A percentile compares a stretch with the other conserved stretches of the same genome.
phyloP scores from a whole-genome alignment of 2,888 invertebrate species.

The Rhaphigaster nebulosa region DNA sequence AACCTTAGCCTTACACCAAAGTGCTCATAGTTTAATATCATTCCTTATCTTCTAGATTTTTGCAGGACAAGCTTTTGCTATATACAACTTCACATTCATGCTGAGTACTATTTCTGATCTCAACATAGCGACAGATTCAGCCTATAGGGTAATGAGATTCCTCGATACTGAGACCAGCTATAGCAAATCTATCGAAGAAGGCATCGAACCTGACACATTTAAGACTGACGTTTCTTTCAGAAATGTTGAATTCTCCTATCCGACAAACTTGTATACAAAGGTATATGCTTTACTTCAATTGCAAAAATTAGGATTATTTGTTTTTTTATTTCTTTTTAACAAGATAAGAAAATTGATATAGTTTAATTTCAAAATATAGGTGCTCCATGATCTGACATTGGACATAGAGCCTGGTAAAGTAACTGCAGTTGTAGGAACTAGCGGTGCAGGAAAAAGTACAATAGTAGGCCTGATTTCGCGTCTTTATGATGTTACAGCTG shows the following conservation, averaged over 20 bases:
- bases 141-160: constrained; percentile 85
- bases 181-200: constrained; percentile 70
- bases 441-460: constrained; percentile 86
- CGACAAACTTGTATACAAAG: constrained; percentile 81
- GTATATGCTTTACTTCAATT: background rate
- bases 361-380: constrained; percentile 67
- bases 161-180: constrained; percentile 82
- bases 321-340: too few relatives aligned
- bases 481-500: constrained; percentile 76
- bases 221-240: constrained; percentile 80
- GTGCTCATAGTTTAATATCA: background rate
- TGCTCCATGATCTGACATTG: constrained; percentile 77
- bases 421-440: constrained; percentile 80
- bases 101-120: constrained; percentile 83
- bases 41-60: background rate
- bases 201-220: constrained; percentile 73
- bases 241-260: constrained; percentile 84
- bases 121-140: constrained; percentile 79
- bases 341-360: too few relatives aligned
- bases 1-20: too few relatives aligned
- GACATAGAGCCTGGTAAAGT: constrained; percentile 80
- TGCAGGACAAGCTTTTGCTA: background rate
- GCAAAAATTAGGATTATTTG: background rate
- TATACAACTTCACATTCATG: background rate
- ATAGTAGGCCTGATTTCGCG: constrained; percentile 80